These are phyloP conservation scores for Megaceryle maxima DNA, from an alignment of 2,113 vertebrate genomes.

Conservation along the genomic window DNA sequence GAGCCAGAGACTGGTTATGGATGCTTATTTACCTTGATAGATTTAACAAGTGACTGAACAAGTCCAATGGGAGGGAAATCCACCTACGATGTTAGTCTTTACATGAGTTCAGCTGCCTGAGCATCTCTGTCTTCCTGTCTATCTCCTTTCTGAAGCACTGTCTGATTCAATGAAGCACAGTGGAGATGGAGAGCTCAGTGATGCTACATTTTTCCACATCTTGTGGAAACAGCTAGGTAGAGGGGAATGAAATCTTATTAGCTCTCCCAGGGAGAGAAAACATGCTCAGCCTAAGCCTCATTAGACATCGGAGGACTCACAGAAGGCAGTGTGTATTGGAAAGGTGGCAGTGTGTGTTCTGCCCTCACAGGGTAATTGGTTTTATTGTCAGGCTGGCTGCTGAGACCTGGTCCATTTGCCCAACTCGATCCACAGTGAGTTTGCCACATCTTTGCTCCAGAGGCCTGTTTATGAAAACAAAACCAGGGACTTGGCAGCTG, in stretches of 20 bases:
- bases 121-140: not conserved
- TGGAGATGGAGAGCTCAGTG: not conserved
- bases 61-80: not conserved
- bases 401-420: not conserved
- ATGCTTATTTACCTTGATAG: not conserved
- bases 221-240: not conserved
- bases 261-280: not conserved
- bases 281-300: not conserved
- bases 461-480: constrained; percentile 13
- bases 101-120: not conserved
- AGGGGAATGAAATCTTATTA: not conserved
- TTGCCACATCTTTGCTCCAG: constrained; percentile 30
- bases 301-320: constrained; percentile 10
- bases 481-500: not conserved
- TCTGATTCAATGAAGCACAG: not conserved
- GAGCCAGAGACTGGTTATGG: not conserved
- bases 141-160: not conserved
- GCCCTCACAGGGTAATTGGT: not conserved
- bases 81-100: not conserved
- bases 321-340: not conserved
- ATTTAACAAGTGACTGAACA: not conserved
- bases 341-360: not conserved
- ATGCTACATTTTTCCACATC: not conserved
- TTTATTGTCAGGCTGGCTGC: not conserved
- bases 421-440: not conserved